These are phyloP conservation scores for Parapsyche elsis DNA, from an alignment of 1,140 invertebrate genomes.

Conservation along the genomic window DNA sequence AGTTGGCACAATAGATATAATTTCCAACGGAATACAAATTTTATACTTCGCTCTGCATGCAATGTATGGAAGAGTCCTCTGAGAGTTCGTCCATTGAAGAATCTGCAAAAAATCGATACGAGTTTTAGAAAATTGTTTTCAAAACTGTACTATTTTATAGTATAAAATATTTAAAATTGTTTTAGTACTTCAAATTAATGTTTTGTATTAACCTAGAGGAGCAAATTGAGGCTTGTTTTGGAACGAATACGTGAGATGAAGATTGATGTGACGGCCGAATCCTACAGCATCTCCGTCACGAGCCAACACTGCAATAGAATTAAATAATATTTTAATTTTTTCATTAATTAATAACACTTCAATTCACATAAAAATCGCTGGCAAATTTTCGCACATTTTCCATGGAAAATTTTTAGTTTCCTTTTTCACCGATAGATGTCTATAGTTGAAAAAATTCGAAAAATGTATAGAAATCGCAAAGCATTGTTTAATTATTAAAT, in stretches of 20 bases:
- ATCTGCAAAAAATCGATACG: conserved; percentile 69
- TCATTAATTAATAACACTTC: background rate
- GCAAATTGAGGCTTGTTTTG: conserved; percentile 79
- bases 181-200: too few species aligned
- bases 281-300: conserved; percentile 65
- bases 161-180: background rate
- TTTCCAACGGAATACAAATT: background rate
- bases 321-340: conserved; percentile 7
- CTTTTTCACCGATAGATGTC: too few species aligned
- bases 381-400: background rate
- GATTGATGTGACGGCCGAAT: conserved; percentile 83
- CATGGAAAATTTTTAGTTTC: background rate
- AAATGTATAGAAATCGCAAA: too few species aligned
- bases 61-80: conserved; percentile 82
- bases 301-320: conserved; percentile 64
- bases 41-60: conserved; percentile 81
- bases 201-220: conserved; percentile 68
- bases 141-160: background rate
- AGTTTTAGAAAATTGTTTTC: background rate
- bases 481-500: too few species aligned
- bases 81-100: conserved; percentile 84
- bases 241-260: conserved; percentile 85
- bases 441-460: too few species aligned
- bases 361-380: background rate
- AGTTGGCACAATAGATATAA: conserved; percentile 4